Evolutionary conservation across 1,140 invertebrate genomes (phyloP), one percentile per base, ranked within the genome.

Genomic region (Drosophila trapezifrons): DNA sequence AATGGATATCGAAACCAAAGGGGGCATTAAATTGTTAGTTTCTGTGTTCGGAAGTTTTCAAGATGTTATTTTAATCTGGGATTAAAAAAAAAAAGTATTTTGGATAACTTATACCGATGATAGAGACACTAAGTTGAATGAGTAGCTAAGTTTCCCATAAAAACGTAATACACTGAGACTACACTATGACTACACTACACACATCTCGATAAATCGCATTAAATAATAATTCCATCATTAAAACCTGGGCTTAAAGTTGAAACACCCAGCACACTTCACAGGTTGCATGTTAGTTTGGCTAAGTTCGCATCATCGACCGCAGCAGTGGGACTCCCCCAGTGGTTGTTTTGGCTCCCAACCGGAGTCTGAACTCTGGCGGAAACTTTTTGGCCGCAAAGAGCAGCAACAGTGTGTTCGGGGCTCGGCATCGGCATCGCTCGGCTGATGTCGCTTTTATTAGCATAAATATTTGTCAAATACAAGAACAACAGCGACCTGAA

Each of bases 401-500:
- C 56, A 76, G 54, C 57, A 70, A 69, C 37, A 60, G 59, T 64
- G 65, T 74, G 78, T 63, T 56, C 45, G 29, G 51, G 18, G 35
- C 51, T 35, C 29, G 51, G 8, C 47, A 18, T 18, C 22, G 25
- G 46, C 47, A 17, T 15, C 13, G n/a, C 20, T 65, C 17, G 49
- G 63, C 47, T 69, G 63, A 49, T 77, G 60, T 49, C 73, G 76
- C 82, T 78, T 85, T 85, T 85, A 85, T 85, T 85, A 86, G 82
- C 82, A 85, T 85, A 85, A 81, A 85, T 85, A 85, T 85, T 85
- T 85, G 82, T 85, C 78, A 86, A 85, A 85, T 78, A 58, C 82
- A 72, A 58, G 45, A 79, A 59, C 60, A 71, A 62, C 58, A 55
- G 56, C 57, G 71, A 58, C 63, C 51, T 55, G 73, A 67, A 78